Percentiles rank a stretch among this genome's conserved stretches.
Conservation (phyloP, 2,888 invertebrate genomes). For the Octonoba sinensis region DNA sequence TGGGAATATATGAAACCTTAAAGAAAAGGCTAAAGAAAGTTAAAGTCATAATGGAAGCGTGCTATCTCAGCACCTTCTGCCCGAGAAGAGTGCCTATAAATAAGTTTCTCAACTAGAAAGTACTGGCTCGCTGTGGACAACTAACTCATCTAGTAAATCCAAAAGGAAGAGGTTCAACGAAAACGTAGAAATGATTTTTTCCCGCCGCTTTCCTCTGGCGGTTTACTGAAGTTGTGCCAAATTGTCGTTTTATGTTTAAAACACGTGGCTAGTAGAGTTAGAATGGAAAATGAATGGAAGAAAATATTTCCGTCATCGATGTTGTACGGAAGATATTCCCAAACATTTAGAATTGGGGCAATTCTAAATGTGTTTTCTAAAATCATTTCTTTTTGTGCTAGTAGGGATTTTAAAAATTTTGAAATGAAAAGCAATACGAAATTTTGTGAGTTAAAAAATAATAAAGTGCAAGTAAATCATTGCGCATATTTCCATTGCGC, state of each 20-base stretch:
- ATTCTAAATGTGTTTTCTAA: too few relatives aligned
- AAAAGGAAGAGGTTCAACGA: slow-evolving; percentile 5
- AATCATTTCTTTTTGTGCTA: too few relatives aligned
- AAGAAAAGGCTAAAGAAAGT: slow-evolving; percentile 7
- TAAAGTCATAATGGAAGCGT: slow-evolving; percentile 29
- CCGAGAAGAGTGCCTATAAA: slow-evolving; percentile 18
- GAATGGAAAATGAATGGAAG: not conserved
- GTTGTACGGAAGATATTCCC: not conserved
- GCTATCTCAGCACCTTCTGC: slow-evolving; percentile 21
- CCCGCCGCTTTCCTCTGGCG: not conserved
- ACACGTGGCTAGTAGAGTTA: not conserved
- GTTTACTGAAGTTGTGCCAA: slow-evolving; percentile 18
- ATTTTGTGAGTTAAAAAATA: too few relatives aligned
- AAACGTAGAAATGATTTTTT: slow-evolving; percentile 15
- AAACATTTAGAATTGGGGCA: too few relatives aligned
- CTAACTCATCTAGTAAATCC: slow-evolving; percentile 23
- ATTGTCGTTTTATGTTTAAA: not conserved
- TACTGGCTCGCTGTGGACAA: slow-evolving; percentile 25
- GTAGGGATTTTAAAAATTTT: too few relatives aligned
- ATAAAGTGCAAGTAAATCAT: too few relatives aligned
- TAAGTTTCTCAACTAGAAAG: slow-evolving; percentile 31
- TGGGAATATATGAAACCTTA: slow-evolving; percentile 33
- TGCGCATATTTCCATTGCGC: too few relatives aligned
- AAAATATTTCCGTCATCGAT: not conserved
- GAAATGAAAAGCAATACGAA: too few relatives aligned